These are phyloP conservation scores for Alligator sinensis DNA, from an alignment of 2,113 vertebrate species.

Conservation along the genomic window DNA sequence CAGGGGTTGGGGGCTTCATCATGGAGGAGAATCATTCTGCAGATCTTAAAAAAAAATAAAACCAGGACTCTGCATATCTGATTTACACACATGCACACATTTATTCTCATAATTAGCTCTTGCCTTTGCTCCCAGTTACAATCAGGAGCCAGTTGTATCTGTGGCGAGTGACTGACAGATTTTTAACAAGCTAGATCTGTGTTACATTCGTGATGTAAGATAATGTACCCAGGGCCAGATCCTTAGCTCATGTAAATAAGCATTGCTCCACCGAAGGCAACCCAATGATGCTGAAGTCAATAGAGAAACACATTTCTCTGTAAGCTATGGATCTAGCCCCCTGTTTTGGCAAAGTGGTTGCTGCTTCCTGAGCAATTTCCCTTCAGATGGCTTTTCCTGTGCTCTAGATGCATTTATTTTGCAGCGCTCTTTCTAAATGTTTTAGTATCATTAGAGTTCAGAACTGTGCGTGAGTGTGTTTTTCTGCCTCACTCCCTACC, in stretches of 20 bases:
- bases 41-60: background rate
- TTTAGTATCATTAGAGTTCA: background rate
- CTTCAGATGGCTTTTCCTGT: background rate
- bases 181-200: background rate
- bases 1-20: background rate
- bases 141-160: background rate
- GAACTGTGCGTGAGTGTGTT: background rate
- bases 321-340: background rate
- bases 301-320: background rate
- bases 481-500: background rate
- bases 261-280: background rate
- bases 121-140: background rate
- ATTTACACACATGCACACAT: background rate
- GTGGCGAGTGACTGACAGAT: background rate
- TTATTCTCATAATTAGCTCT: background rate
- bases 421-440: background rate
- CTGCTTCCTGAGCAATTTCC: background rate
- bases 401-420: background rate
- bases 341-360: background rate
- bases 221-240: background rate
- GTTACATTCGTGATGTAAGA: background rate
- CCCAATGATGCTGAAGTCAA: background rate
- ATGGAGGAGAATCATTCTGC: background rate
- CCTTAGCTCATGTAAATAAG: background rate
- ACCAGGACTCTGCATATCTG: background rate